A percentile compares a stretch with the other conserved stretches of the same genome.
Evolutionary conservation across 2,113 vertebrate genomes (phyloP).

Genomic region (Serilophus lunatus): DNA sequence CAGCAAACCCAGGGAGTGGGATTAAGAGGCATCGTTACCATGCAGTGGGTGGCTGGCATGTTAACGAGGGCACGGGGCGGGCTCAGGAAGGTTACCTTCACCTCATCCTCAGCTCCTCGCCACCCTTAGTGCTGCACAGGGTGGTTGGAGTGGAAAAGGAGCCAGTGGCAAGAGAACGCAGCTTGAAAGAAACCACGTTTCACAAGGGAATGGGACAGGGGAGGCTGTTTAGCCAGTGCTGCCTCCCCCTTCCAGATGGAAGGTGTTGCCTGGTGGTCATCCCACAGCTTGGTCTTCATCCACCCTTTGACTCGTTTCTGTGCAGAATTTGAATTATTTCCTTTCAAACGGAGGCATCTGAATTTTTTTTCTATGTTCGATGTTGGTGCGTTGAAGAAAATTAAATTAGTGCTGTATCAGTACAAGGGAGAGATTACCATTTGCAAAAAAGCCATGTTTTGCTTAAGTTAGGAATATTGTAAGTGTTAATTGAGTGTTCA

Average conservation of each 20-base stretch:
- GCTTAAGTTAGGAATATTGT: conserved; percentile 62
- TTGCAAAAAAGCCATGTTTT: neutral
- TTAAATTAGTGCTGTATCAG: neutral
- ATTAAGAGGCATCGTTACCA: neutral
- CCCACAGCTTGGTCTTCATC: neutral
- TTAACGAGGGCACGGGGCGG: neutral
- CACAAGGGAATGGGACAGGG: rapidly evolving
- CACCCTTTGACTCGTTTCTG: rapidly evolving
- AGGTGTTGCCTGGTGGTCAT: neutral
- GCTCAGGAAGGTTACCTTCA: neutral
- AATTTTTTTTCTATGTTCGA: neutral
- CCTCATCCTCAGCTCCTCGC: neutral
- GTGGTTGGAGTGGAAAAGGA: neutral
- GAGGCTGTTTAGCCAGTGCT: neutral
- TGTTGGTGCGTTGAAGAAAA: neutral
- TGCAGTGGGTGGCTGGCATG: neutral
- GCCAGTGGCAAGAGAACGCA: neutral
- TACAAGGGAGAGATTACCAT: neutral
- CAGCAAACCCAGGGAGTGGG: neutral
- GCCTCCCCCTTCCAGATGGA: neutral
- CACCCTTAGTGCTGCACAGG: neutral
- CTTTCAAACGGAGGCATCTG: neutral
- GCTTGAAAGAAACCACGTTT: neutral
- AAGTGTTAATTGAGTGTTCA: conserved; percentile 68
- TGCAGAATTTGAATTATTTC: rapidly evolving